These are phyloP conservation scores for Junonia oenone DNA, from an alignment of 2,888 invertebrate genomes.

Conservation along the genomic window DNA sequence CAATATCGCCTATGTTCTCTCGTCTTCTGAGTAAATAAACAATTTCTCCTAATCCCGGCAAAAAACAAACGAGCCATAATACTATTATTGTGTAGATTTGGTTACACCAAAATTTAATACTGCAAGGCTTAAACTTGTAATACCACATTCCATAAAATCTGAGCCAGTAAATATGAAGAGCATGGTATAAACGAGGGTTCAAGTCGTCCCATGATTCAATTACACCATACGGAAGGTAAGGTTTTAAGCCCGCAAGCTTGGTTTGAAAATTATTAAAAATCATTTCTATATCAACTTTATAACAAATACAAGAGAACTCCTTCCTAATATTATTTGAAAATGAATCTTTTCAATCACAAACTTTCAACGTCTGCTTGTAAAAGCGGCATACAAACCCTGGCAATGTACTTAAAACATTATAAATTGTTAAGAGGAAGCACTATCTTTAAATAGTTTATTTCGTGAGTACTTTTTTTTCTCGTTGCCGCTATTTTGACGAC, in stretches of 20 bases:
- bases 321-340: not conserved
- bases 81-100: constrained; percentile 54
- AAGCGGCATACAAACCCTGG: constrained; percentile 38
- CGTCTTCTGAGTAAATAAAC: constrained; percentile 84
- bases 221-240: constrained; percentile 60
- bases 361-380: constrained; percentile 41
- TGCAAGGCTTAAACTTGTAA: constrained; percentile 49
- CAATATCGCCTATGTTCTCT: constrained; percentile 81
- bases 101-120: constrained; percentile 55
- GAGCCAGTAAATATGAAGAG: constrained; percentile 72
- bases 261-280: constrained; percentile 44
- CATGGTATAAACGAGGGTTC: constrained; percentile 62
- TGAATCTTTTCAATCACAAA: constrained; percentile 11
- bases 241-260: constrained; percentile 38
- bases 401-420: constrained; percentile 47
- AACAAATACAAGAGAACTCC: constrained; percentile 27
- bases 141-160: constrained; percentile 76
- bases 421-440: constrained; percentile 53
- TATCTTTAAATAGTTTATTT: constrained; percentile 15
- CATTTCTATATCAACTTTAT: constrained; percentile 41
- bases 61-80: constrained; percentile 68
- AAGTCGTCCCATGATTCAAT: constrained; percentile 60
- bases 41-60: constrained; percentile 80
- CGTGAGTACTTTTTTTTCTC: not conserved
- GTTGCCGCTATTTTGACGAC: not conserved